Percentiles rank a stretch among this genome's conserved stretches.
Evolutionary conservation across 92 coral and sea anemone genomes (phyloP).

Genomic region (Montipora capitata): DNA sequence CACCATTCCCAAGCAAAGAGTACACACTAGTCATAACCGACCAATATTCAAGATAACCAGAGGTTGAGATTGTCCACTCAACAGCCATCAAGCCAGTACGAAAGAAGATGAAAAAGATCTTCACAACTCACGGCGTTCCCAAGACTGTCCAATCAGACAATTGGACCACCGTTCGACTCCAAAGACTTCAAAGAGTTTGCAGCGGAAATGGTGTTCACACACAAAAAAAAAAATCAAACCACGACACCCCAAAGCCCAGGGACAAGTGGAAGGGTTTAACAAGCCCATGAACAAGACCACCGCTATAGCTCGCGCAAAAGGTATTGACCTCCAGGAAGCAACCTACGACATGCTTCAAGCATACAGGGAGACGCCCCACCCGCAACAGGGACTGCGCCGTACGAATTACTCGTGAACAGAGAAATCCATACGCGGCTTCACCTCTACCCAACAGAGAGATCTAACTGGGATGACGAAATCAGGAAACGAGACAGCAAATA

Average conservation of each 20-base stretch:
- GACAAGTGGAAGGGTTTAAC: too few relatives aligned
- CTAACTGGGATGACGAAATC: constrained; percentile 48
- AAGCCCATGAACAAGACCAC: constrained; percentile 66
- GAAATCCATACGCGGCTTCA: too few relatives aligned
- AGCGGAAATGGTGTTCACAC: constrained; percentile 46
- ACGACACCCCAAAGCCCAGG: too few relatives aligned
- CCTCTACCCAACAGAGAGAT: background rate
- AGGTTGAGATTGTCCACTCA: constrained; percentile 64
- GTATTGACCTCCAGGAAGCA: constrained; percentile 64
- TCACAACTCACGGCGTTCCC: too few relatives aligned
- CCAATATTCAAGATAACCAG: constrained; percentile 76
- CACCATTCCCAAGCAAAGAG: constrained; percentile 55
- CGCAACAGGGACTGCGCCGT: constrained; percentile 64
- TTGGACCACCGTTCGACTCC: constrained; percentile 76
- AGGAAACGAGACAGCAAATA: constrained; percentile 57
- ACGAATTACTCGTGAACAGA: too few relatives aligned
- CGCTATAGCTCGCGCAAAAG: constrained; percentile 58
- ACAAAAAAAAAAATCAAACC: background rate
- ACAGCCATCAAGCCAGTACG: too few relatives aligned
- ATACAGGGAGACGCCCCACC: constrained; percentile 70
- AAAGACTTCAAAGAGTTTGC: background rate
- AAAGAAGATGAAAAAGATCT: too few relatives aligned
- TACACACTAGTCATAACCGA: constrained; percentile 64
- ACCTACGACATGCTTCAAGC: constrained; percentile 21
- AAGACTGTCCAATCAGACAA: constrained; percentile 59